Percentiles rank a stretch among this genome's conserved stretches.
Evolutionary conservation across 2,113 vertebrate species (phyloP).

Genomic region (Monopterus albus): DNA sequence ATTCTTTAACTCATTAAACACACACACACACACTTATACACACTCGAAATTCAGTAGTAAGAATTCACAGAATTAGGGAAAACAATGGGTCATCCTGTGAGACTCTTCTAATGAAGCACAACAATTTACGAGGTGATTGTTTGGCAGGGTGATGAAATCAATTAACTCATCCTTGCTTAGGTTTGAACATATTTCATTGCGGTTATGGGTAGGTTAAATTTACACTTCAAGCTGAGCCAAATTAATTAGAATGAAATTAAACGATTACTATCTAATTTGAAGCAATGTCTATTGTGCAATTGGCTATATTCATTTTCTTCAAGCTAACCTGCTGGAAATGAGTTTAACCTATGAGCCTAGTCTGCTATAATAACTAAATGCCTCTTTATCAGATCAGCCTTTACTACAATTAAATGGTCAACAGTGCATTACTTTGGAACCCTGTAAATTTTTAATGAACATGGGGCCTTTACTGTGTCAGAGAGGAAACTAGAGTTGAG

Average conservation of each 20-base stretch:
- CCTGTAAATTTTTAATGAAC: conserved; percentile 22
- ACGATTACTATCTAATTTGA: conserved; percentile 64
- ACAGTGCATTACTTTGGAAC: neutral
- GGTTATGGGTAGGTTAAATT: conserved; percentile 49
- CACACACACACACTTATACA: no score
- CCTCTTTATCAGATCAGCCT: conserved; percentile 41
- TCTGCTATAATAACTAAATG: conserved; percentile 33
- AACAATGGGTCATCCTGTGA: neutral
- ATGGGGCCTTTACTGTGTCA: no score
- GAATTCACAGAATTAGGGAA: no score
- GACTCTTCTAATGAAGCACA: conserved; percentile 41
- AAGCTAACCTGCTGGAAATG: conserved; percentile 42
- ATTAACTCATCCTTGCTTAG: conserved; percentile 43
- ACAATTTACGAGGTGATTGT: conserved; percentile 39
- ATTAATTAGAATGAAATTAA: conserved; percentile 65
- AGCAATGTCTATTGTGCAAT: conserved; percentile 37
- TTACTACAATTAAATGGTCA: conserved; percentile 13
- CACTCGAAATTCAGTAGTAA: no score
- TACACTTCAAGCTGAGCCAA: conserved; percentile 45
- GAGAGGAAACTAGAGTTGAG: no score
- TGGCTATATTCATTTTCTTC: conserved; percentile 34
- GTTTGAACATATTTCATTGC: conserved; percentile 37
- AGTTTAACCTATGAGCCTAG: conserved; percentile 55
- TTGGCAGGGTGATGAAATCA: conserved; percentile 56
- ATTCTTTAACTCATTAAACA: no score